Conservation (phyloP, 2,888 invertebrate species). For the Drosophila peninsularis region DNA sequence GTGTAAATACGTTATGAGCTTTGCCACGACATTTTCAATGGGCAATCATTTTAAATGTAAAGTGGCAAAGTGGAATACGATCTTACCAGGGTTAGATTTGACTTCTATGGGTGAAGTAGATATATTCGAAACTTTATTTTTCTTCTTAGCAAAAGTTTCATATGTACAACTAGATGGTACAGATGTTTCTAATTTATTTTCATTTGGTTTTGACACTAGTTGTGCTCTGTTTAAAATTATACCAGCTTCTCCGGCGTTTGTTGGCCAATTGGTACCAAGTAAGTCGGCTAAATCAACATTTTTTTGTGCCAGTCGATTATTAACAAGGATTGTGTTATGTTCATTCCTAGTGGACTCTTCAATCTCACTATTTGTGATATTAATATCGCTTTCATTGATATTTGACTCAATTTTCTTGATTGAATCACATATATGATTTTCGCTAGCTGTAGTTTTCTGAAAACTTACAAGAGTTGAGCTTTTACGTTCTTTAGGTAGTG, state of each 20-base stretch:
- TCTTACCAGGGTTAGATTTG: conserved; percentile 37
- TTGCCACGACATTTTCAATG: no score
- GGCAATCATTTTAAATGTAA: no score
- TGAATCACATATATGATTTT: conserved; percentile 4
- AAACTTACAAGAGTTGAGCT: not conserved
- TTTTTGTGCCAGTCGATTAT: conserved; percentile 67
- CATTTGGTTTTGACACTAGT: conserved; percentile 24
- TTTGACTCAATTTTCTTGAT: conserved; percentile 46
- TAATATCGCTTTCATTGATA: conserved; percentile 78
- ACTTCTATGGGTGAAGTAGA: conserved; percentile 4
- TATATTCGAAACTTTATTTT: conserved; percentile 35
- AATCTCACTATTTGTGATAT: conserved; percentile 81
- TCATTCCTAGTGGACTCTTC: conserved; percentile 80
- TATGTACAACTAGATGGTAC: not conserved
- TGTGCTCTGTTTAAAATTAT: conserved; percentile 74
- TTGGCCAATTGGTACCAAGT: conserved; percentile 83
- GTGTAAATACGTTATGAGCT: no score
- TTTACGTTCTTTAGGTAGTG: conserved; percentile 8
- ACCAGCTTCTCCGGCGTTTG: conserved; percentile 81
- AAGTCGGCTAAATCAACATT: conserved; percentile 82
- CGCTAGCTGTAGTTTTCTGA: conserved; percentile 15
- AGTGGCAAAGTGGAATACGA: not conserved
- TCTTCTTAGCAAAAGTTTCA: conserved; percentile 13
- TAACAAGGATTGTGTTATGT: conserved; percentile 76
- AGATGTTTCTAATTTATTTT: conserved; percentile 36